Evolutionary conservation across 2,888 invertebrate genomes (phyloP), one percentile per base, ranked within the genome.

Genomic region (Rutpela maculata): DNA sequence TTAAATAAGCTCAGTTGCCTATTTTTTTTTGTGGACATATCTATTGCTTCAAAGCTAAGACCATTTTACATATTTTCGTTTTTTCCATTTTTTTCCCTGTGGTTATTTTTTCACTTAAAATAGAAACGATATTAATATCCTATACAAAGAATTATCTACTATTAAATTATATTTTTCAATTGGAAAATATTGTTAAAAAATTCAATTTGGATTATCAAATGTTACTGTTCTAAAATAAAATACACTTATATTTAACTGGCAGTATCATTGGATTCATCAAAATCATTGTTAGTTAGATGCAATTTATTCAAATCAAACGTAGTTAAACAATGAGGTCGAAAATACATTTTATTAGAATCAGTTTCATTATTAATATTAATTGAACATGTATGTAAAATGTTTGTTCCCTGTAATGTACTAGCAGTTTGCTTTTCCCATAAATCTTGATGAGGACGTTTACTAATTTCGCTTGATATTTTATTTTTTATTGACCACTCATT

Each of bases 361-460:
- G 66, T 76, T 63, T 65, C 67, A 63, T 65, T 65, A 63, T 73
- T 79, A 26, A 70, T 56, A 56, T 71, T 66, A 72, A 67, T 50
- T 70, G 77, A 70, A 78, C 78, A 72, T 76, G 76, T 71, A 67
- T 81, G 78, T 63, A 84, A 82, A 73, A 84, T 76, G 78, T 85
- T 82, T 85, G 86, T 87, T 78, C 87, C 87, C 80, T 85, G 87
- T 22, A 89, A 81, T 73, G 92, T 92, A 88, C 92, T 92, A 81
- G 91, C 91, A 56, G 92, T 92, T 84, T 92, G 91, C 71, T 91
- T 90, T 87, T 92, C 92, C 92, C 92, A 92, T 78, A 70, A 31
- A 35, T 79, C 72, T 59, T 75, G 50, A 38, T 67, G 73, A 22
- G 76, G 57, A 69, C 74, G 72, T 22, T 60, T 59, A 38, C 18